phyloP scores from a whole-genome alignment of 2,113 vertebrate genomes.

The Eretmochelys imbricata region DNA sequence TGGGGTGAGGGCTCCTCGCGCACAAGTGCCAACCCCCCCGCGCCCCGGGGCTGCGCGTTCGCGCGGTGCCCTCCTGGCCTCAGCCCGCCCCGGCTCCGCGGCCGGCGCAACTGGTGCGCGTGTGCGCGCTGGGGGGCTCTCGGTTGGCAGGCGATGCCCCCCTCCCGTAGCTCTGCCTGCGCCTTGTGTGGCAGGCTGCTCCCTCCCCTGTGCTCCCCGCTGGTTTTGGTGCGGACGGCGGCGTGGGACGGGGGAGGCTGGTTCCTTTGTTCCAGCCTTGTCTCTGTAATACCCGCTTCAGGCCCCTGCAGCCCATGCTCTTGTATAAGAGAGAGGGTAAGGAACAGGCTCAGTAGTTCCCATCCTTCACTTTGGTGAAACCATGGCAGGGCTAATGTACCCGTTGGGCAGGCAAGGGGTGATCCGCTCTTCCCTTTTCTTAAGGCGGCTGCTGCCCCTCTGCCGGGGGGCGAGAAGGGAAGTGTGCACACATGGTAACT shows the following conservation, averaged over 20 bases:
- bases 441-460: neutral
- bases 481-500: conserved; percentile 44
- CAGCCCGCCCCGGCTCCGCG: neutral
- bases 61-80: neutral
- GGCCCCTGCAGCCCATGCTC: neutral
- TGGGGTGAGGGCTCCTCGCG: neutral
- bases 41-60: neutral
- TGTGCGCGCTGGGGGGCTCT: neutral
- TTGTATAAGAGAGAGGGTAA: neutral
- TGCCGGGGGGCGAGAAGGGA: conserved; percentile 13
- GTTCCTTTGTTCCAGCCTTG: conserved; percentile 32
- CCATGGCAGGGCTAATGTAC: neutral
- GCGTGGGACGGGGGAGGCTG: neutral
- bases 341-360: neutral
- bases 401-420: conserved; percentile 32
- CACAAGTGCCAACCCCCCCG: neutral
- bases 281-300: neutral
- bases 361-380: neutral
- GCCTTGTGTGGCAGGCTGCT: neutral
- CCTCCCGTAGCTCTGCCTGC: neutral
- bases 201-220: neutral
- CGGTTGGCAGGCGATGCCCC: neutral
- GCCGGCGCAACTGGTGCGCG: neutral
- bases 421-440: conserved; percentile 36
- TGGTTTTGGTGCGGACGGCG: neutral